Base-by-base conservation (phyloP, 2,113 vertebrate genomes). In the Lanius collurio region DNA sequence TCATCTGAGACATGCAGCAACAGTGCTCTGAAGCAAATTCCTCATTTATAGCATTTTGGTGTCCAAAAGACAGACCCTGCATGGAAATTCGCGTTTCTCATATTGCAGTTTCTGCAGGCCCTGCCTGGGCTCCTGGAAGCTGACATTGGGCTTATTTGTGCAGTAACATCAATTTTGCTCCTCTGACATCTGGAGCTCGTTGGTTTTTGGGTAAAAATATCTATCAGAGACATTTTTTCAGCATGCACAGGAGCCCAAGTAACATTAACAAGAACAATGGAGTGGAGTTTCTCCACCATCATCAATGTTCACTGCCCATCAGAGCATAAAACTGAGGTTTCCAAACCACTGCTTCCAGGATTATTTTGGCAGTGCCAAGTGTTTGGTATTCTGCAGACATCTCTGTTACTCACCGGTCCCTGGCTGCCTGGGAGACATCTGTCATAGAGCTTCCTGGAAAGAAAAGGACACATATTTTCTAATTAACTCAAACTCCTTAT, bases 321-420 rank as follows among this genome's bases (percentile, higher is more conserved):
- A 42, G 19, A 69, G 33, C 62, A 83, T 18, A 52, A 64, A 71
- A 26, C 35, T 24, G 20, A 82, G 63, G 31, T 63, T 70, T 90
- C 71, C 59, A 85, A 49, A 27, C 28, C 17, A 47, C 35, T 85
- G 37, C 50, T 83, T 41, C 37, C 71, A 77, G 56, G 11, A 16
- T 12, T 41, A 44, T 37, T 91, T 39, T 44, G 75, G 59, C 30
- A 80, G 26, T 2, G 26, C 37, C 47, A 68, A 37, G 31, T 12
- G 26, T 56, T 70, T 12, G 65, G 20, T 74, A 49, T 24, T 95
- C 85, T 81, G 76, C 88, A 86, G 42, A 47, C 17, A 30, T 18
- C 49, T 55, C n/a, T 39, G 5, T 59, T 74, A 96, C 97, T 97
- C 90, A 98, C 98, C 52, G 24, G 26, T 97, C 96, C 47, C 67